phyloP scores from a whole-genome alignment of 2,113 vertebrate genomes.

The Pangasianodon gigas region DNA sequence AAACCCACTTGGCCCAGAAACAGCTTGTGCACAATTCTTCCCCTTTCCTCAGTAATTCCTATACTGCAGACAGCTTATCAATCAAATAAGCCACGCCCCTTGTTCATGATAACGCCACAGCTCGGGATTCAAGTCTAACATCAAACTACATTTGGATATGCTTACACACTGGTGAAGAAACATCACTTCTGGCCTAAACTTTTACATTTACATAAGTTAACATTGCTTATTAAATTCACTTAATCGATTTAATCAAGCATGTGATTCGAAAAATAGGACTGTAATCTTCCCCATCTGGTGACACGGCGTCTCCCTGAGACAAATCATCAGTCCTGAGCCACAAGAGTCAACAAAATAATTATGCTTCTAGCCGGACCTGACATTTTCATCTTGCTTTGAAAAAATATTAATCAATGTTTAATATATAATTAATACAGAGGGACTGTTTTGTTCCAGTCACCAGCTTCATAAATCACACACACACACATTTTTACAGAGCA shows the following conservation, averaged over 20 bases:
- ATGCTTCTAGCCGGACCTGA: conserved; percentile 18
- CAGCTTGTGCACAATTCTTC: background rate
- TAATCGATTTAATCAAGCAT: background rate
- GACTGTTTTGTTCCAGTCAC: conserved; percentile 13
- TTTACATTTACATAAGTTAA: background rate
- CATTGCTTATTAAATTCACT: background rate
- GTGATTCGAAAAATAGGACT: background rate
- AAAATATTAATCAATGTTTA: conserved; percentile 25
- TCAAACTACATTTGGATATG: background rate
- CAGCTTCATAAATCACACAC: conserved; percentile 26
- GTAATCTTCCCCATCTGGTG: background rate
- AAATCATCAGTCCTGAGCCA: conserved; percentile 16
- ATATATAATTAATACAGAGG: background rate
- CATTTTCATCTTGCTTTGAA: conserved; percentile 44
- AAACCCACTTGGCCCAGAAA: background rate
- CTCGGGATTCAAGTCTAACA: background rate
- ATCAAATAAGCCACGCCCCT: background rate
- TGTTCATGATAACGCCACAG: background rate
- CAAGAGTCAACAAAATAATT: conserved; percentile 35
- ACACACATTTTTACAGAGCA: conserved; percentile 1
- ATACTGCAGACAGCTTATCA: background rate
- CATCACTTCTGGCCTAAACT: background rate
- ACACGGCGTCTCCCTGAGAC: background rate
- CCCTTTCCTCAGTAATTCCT: background rate
- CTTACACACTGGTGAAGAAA: background rate